Evolutionary conservation across 2,113 vertebrate species (phyloP), one percentile per base, ranked within the genome.

Genomic region (Rhinoderma darwinii): DNA sequence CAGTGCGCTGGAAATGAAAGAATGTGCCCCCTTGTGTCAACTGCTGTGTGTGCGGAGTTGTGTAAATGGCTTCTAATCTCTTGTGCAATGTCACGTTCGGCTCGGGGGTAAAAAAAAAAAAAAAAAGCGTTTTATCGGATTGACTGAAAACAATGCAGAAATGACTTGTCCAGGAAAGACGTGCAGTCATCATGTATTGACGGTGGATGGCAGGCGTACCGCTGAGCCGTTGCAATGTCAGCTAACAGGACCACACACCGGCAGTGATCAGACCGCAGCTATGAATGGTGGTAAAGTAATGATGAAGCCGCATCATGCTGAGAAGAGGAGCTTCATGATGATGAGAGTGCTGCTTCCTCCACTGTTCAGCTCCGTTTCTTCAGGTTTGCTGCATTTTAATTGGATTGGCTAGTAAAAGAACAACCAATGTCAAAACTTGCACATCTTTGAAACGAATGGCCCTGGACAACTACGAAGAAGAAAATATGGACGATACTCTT

Each of bases 51-150:
- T 68, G 61, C 54, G 54, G 15, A 41, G 63, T 27, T n/a, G 43
- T 70, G 59, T 66, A 79, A 70, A 79, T 51, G 59, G 41, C 77
- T 73, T 50, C 50, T 86, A 47, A 86, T 86, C 85, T 59, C 50
- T 59, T 37, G 63, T 80, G 47, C 84, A n/a, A 37, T 73, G 77
- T 66, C 83, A 73, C 37, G 39, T 76, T 66, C 47, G 11, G n/a
- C 85, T 61, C 3, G 30, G 77, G 20, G 30, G 30, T 2, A 6
- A 0, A 15, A 10, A 47, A 35, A 35, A n/a, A 35, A 35, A 35
- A 35, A 41, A 25, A 80, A 32, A 8, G 54, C n/a, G 30, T 43
- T 76, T 76, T n/a, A 41, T 43, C 72, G 5, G 32, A 47, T 50
- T 30, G 76, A 75, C 8, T 37, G 82, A 35, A 44, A 14, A 30